These are phyloP conservation scores for Psylliodes chrysocephalus DNA, from an alignment of 2,888 invertebrate species.

Conservation along the genomic window DNA sequence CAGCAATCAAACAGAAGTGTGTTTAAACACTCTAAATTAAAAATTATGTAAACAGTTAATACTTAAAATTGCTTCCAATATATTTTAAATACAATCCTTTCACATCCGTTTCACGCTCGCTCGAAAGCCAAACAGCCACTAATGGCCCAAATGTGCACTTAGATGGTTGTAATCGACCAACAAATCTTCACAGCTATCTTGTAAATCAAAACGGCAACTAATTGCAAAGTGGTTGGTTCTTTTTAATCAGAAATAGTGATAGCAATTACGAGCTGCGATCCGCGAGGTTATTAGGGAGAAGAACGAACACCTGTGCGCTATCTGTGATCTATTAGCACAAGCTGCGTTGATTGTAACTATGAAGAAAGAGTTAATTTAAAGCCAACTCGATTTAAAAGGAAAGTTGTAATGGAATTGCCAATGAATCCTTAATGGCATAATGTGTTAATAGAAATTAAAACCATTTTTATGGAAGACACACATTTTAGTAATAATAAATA, in stretches of 20 bases:
- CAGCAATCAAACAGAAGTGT: no score
- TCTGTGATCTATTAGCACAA: constrained; percentile 54
- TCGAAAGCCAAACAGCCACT: constrained; percentile 21
- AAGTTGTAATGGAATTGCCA: no score
- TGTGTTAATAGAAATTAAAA: no score
- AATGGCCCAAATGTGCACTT: constrained; percentile 31
- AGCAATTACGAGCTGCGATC: constrained; percentile 50
- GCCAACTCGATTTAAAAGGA: no score
- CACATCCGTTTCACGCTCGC: constrained; percentile 6
- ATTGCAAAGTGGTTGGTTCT: constrained; percentile 57
- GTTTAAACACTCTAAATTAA: no score
- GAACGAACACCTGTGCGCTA: constrained; percentile 43
- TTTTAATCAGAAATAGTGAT: constrained; percentile 60
- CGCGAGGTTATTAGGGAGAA: constrained; percentile 24
- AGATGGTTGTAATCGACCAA: constrained; percentile 44
- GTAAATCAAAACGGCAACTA: constrained; percentile 56
- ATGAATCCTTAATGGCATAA: no score
- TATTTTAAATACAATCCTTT: constrained; percentile 9
- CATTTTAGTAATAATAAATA: no score
- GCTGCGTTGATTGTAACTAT: constrained; percentile 21
- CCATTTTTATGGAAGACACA: no score
- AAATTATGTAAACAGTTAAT: no score
- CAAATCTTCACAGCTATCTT: constrained; percentile 50
- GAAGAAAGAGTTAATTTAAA: neutral
- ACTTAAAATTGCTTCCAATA: constrained; percentile 17